Percentiles rank a stretch among this genome's conserved stretches.
phyloP scores from a whole-genome alignment of 2,113 vertebrate species.

The Epinephelus moara region DNA sequence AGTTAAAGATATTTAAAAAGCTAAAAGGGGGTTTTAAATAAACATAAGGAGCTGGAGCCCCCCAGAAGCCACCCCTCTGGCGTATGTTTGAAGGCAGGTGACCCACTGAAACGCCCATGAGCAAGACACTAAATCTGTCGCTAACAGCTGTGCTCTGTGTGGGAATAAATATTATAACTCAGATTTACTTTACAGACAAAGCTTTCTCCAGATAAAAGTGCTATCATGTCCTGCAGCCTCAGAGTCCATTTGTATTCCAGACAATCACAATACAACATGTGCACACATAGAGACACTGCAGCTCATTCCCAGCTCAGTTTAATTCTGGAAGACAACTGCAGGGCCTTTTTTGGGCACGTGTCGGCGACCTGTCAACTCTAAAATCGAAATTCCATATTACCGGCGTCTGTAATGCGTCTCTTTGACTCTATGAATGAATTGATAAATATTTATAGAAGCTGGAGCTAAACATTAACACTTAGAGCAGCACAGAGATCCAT shows the following conservation, averaged over 20 bases:
- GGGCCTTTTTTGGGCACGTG: conserved; percentile 70
- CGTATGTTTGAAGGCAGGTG: not conserved
- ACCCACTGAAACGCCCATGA: not conserved
- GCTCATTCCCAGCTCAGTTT: not conserved
- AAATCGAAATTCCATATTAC: conserved; percentile 57
- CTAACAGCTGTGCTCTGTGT: conserved; percentile 11
- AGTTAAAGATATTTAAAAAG: too few relatives aligned
- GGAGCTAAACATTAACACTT: conserved; percentile 73
- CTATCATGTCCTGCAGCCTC: not conserved
- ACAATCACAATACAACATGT: conserved; percentile 9
- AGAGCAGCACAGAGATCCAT: conserved; percentile 65
- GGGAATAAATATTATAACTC: conserved; percentile 1
- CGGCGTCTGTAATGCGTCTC: conserved; percentile 37
- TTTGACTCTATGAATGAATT: conserved; percentile 56
- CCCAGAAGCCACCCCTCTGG: too few relatives aligned
- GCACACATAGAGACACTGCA: conserved; percentile 1
- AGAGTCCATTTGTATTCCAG: conserved; percentile 2
- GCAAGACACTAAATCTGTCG: conserved; percentile 15
- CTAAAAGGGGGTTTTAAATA: too few relatives aligned
- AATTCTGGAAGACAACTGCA: conserved; percentile 31
- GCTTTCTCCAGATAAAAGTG: conserved; percentile 6
- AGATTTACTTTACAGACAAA: not conserved
- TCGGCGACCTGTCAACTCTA: conserved; percentile 34
- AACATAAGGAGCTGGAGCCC: too few relatives aligned
- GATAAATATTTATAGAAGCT: conserved; percentile 79